Evolutionary conservation across 2,113 vertebrate genomes (phyloP), one percentile per base, ranked within the genome.

Genomic region (Hassar affinis): DNA sequence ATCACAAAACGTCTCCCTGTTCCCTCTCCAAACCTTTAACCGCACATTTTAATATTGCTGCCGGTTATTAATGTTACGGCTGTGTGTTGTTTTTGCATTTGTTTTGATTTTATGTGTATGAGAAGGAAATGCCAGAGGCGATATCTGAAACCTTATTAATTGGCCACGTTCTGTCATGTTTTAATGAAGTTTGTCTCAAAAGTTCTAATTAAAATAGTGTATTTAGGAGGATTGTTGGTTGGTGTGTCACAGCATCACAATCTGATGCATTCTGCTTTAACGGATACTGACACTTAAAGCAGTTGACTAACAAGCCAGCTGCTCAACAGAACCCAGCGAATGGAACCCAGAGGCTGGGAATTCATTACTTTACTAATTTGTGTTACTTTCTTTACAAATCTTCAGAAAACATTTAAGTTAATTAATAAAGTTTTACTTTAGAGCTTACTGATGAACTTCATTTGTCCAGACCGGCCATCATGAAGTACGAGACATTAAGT

Each of bases 71-170:
- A 18, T 33, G n/a, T 64, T 18, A 33, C 5, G 0, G 61, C 35
- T 35, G 17, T 9, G 6, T 61, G n/a, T 35, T 8, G 38, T 6
- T 2, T 42, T 42, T 42, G 6, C 38, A 4, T 68, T 68, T 3
- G 4, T 0, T 33, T 33, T 18, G 30, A 64, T 33, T 17, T 33
- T 4, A 17, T 18, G 27, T 64, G 61, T 4, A 7, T 38, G 8
- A 42, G 18, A 38, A 20, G 33, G 20, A 20, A 66, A 7, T 38
- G 3, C 35, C 35, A 17, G 61, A 72, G 25, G 59, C 45, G 51
- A 57, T 75, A 57, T 62, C 49, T 52, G 69, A 30, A 74, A 85
- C 69, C 33, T 85, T 52, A 81, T 77, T 81, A 85, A 81, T 69
- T 66, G 49, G 66, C 47, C 61, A 47, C 22, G 78, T 80, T 20